phyloP scores from a whole-genome alignment of 2,797 vertebrate species.

The Coracias cyanogaster region DNA sequence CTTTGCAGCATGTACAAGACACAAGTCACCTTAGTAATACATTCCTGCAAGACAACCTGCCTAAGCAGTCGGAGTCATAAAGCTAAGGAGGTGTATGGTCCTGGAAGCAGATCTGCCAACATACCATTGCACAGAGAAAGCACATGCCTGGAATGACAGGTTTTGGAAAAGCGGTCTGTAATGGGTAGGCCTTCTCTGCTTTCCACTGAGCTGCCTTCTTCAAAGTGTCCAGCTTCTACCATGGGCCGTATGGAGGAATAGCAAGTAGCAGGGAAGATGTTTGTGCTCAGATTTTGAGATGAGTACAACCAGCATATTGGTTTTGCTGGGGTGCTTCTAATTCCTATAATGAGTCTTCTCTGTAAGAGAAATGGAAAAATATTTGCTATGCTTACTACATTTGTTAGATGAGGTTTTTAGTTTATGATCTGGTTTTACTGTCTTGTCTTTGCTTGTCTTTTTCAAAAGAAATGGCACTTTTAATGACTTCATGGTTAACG shows the following conservation, averaged over 20 bases:
- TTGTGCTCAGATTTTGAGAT: background rate
- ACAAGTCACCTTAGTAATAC: background rate
- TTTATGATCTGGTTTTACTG: background rate
- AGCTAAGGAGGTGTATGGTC: background rate
- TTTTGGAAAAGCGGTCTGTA: background rate
- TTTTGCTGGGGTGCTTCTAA: background rate
- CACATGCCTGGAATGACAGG: background rate
- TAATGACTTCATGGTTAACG: background rate
- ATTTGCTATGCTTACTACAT: background rate
- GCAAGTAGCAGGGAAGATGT: background rate
- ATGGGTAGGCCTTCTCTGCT: background rate
- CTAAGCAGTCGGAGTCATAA: background rate
- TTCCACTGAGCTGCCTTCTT: background rate
- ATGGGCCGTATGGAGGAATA: background rate
- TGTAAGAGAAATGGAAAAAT: background rate
- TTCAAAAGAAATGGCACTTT: background rate
- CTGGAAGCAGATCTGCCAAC: background rate
- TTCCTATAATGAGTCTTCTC: background rate
- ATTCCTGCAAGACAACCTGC: background rate
- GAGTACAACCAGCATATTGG: accelerated
- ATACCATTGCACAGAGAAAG: background rate
- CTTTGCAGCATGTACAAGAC: background rate
- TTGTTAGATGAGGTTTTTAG: background rate
- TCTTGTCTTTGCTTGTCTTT: background rate
- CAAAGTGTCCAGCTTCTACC: background rate